Percentiles rank a stretch among this genome's conserved stretches.
phyloP scores from a whole-genome alignment of 1,140 invertebrate genomes.

The Hormaphis cornu region DNA sequence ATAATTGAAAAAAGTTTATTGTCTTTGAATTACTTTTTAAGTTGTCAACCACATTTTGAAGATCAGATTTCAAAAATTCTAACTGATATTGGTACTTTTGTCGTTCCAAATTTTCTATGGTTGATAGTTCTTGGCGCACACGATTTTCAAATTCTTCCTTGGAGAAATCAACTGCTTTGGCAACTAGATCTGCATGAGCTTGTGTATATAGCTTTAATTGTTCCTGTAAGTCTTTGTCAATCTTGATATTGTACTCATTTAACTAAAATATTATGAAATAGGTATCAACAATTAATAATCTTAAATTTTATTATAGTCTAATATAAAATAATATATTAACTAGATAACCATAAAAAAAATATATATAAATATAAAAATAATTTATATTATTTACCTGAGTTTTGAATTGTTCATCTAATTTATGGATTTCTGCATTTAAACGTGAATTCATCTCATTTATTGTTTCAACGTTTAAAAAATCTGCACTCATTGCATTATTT shows the following conservation, averaged over 20 bases:
- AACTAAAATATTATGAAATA: slow-evolving; percentile 1
- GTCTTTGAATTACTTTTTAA: not conserved
- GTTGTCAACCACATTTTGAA: slow-evolving; percentile 11
- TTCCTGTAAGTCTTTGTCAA: not conserved
- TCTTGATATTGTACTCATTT: not conserved
- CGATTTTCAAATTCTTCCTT: slow-evolving; percentile 19
- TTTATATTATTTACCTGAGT: not conserved
- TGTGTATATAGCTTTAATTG: slow-evolving; percentile 1
- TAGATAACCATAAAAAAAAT: too few species aligned
- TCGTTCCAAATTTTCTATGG: slow-evolving; percentile 4
- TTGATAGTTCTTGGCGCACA: not conserved
- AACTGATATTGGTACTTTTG: slow-evolving; percentile 7
- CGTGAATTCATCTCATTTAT: slow-evolving; percentile 3
- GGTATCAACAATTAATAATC: not conserved
- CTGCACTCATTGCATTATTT: slow-evolving; percentile 2
- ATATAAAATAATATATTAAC: too few species aligned
- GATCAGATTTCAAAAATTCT: not conserved
- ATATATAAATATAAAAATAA: not conserved
- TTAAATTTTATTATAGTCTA: not conserved
- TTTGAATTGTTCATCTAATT: slow-evolving; percentile 13
- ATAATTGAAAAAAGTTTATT: not conserved
- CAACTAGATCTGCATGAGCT: not conserved
- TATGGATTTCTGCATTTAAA: slow-evolving; percentile 9
- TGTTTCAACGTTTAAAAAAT: slow-evolving; percentile 5
- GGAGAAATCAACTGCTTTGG: not conserved